phyloP scores from a whole-genome alignment of 2,113 vertebrate genomes.

The Pseudopodoces humilis region DNA sequence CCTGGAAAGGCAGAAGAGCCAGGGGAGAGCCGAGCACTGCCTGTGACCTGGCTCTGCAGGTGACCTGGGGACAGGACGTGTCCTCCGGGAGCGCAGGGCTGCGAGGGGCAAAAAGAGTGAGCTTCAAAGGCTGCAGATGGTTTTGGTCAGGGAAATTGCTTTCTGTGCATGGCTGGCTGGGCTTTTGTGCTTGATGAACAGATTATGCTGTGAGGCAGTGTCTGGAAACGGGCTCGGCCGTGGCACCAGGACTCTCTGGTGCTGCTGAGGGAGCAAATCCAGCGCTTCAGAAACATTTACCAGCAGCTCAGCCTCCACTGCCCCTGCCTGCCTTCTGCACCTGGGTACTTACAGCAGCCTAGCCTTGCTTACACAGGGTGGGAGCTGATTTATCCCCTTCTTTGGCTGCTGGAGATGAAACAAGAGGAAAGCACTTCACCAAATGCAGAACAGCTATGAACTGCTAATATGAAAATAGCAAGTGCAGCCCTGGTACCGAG shows the following conservation, averaged over 20 bases:
- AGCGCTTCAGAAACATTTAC: background rate
- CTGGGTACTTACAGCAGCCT: background rate
- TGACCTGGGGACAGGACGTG: background rate
- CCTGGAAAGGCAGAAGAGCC: background rate
- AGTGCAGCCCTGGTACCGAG: background rate
- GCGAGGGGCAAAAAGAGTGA: background rate
- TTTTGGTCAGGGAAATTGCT: background rate
- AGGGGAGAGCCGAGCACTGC: background rate
- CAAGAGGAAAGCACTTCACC: constrained; percentile 1
- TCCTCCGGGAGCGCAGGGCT: background rate
- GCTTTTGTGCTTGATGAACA: background rate
- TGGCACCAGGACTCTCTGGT: background rate
- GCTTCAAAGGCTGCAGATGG: background rate
- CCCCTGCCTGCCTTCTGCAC: background rate
- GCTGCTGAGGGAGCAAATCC: background rate
- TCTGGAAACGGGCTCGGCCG: background rate
- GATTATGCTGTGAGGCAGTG: background rate
- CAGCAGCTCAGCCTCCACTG: background rate
- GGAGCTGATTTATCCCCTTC: background rate
- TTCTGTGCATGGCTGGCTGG: background rate
- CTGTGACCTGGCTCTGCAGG: background rate
- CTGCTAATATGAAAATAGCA: background rate
- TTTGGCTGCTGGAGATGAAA: background rate
- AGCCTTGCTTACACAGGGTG: background rate
- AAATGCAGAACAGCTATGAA: background rate